These are phyloP conservation scores for Trachurus trachurus DNA, from an alignment of 2,797 vertebrate genomes.

Conservation along the genomic window DNA sequence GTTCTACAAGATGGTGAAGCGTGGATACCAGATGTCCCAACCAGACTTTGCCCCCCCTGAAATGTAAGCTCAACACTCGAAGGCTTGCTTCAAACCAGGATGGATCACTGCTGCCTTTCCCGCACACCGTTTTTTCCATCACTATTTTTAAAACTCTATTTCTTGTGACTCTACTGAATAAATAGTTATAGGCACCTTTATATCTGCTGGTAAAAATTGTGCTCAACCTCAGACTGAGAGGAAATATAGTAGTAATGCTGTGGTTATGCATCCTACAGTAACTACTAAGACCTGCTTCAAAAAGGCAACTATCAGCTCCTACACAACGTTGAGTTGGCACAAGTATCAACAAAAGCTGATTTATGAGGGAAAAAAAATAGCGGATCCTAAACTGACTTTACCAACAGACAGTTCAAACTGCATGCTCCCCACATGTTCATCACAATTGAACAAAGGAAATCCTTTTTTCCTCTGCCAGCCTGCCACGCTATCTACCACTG, in stretches of 20 bases:
- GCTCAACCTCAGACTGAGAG: neutral
- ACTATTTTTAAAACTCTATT: neutral
- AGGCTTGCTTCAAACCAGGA: neutral
- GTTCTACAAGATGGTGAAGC: constrained; percentile 98
- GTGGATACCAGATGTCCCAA: constrained; percentile 96
- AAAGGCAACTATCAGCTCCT: neutral
- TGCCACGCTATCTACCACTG: constrained; percentile 24
- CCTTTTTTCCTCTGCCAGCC: constrained; percentile 9
- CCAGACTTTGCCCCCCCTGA: constrained; percentile 92
- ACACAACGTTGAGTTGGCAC: neutral
- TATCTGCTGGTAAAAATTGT: constrained; percentile 3
- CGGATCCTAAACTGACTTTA: constrained; percentile 18
- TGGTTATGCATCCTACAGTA: neutral
- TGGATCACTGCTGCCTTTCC: neutral
- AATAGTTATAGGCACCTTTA: neutral
- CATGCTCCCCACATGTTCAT: constrained; percentile 32
- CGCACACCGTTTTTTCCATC: neutral
- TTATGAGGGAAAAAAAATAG: constrained; percentile 21
- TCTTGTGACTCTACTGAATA: constrained; percentile 38
- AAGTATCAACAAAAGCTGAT: constrained; percentile 2
- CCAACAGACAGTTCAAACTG: constrained; percentile 14
- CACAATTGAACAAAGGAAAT: constrained; percentile 54
- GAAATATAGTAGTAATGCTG: neutral
- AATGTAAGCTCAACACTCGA: constrained; percentile 87
- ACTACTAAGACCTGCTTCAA: neutral